phyloP scores from a whole-genome alignment of 2,888 invertebrate species.

The Drosophila demipolita region DNA sequence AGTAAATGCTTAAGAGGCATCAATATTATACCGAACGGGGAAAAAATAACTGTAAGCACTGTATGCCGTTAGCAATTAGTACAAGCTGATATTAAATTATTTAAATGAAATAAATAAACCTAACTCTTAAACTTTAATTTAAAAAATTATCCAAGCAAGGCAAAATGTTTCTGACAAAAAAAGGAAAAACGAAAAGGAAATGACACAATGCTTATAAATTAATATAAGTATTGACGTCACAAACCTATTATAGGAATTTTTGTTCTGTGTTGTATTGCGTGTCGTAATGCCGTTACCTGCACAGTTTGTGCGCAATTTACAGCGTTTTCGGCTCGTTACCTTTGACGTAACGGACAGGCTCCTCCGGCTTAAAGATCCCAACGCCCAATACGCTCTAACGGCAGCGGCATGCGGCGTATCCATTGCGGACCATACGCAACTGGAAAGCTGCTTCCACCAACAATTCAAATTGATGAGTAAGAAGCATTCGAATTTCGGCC shows the following conservation, averaged over 20 bases:
- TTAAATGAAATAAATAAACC: not conserved
- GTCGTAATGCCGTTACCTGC: slow-evolving; percentile 63
- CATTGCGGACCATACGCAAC: slow-evolving; percentile 61
- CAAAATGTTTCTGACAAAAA: not conserved
- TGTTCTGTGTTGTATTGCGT: not conserved
- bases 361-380: slow-evolving; percentile 89
- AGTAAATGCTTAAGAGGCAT: slow-evolving; percentile 2
- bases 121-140: not conserved
- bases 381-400: slow-evolving; percentile 89
- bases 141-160: not conserved
- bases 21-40: slow-evolving; percentile 1
- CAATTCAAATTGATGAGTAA: slow-evolving; percentile 88
- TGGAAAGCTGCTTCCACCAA: slow-evolving; percentile 87
- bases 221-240: slow-evolving; percentile 31
- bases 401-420: slow-evolving; percentile 88
- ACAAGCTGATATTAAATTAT: not conserved
- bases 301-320: slow-evolving; percentile 77
- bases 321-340: slow-evolving; percentile 88
- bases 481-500: slow-evolving; percentile 93
- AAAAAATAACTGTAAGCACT: not conserved
- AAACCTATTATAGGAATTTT: not conserved
- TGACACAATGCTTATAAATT: not conserved
- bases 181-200: not conserved
- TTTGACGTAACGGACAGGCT: slow-evolving; percentile 96
- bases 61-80: slow-evolving; percentile 14